A percentile compares a stretch with the other conserved stretches of the same genome.
phyloP scores from a whole-genome alignment of 2,113 vertebrate species.

The Oriolus oriolus region DNA sequence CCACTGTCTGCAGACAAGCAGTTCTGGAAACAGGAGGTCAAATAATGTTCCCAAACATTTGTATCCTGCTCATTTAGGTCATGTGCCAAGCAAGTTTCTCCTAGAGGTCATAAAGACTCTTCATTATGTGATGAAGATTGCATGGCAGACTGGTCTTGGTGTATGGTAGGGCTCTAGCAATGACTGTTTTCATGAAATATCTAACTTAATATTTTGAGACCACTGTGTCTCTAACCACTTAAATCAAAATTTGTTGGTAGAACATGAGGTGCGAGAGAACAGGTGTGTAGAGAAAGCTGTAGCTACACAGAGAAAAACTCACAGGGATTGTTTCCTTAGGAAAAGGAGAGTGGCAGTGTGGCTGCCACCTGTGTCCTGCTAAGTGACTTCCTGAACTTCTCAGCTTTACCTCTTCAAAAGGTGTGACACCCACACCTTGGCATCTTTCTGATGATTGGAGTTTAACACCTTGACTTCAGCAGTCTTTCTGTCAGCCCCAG shows the following conservation, averaged over 20 bases:
- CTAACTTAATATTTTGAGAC: neutral
- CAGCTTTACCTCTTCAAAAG: neutral
- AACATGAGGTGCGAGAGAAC: neutral
- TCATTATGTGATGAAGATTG: neutral
- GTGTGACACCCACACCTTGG: neutral
- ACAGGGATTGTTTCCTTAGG: neutral
- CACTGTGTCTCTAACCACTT: neutral
- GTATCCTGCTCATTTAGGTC: neutral
- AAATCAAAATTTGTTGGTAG: neutral
- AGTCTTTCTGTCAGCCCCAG: neutral
- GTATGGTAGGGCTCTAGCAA: neutral
- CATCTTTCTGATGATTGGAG: neutral
- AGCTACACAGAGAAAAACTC: neutral
- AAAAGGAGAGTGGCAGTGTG: neutral
- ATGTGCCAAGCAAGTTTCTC: neutral
- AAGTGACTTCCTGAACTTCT: neutral
- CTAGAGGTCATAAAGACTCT: neutral
- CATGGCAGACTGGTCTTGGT: neutral
- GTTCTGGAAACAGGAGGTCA: neutral
- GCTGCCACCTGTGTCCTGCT: neutral
- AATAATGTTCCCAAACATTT: neutral
- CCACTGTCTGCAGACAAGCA: neutral
- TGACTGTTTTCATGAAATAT: neutral
- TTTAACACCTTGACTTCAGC: neutral
- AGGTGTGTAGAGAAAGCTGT: neutral